Conservation (phyloP, 2,113 vertebrate species). For the Panurus biarmicus region DNA sequence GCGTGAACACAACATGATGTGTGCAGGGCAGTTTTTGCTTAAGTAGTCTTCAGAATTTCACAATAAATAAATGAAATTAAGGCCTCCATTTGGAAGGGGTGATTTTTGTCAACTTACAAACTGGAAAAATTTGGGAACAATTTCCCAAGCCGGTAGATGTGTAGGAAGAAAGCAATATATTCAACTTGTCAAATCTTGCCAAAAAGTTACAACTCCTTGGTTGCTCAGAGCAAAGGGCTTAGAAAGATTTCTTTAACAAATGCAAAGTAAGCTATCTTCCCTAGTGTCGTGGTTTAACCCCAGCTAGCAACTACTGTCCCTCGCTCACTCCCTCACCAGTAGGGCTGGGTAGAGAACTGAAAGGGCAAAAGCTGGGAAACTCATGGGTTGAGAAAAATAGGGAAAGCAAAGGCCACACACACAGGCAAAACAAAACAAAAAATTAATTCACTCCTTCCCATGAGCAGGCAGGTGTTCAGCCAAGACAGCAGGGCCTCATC, state of each 20-base stretch:
- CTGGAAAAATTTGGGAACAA: not conserved
- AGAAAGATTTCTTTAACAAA: not conserved
- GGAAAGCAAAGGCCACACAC: not conserved
- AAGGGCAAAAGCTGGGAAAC: not conserved
- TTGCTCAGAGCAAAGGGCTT: not conserved
- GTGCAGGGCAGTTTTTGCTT: not conserved
- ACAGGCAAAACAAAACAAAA: not conserved
- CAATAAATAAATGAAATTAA: not conserved
- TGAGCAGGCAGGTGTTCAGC: not conserved
- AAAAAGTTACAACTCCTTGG: not conserved
- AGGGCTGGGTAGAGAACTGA: not conserved
- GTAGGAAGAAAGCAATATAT: not conserved
- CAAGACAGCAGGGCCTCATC: not conserved
- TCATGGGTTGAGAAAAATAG: too few relatives aligned
- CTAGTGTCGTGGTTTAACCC: not conserved
- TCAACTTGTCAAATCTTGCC: not conserved
- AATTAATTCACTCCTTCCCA: not conserved
- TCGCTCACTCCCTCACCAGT: not conserved
- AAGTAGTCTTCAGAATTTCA: not conserved
- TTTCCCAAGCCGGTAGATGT: not conserved
- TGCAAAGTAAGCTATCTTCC: not conserved
- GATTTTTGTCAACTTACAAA: not conserved
- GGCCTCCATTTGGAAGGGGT: not conserved
- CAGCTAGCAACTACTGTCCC: not conserved
- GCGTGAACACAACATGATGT: accelerated